Evolutionary conservation across 2,113 vertebrate species (phyloP), one percentile per base, ranked within the genome.

Genomic region (Tapirus terrestris): DNA sequence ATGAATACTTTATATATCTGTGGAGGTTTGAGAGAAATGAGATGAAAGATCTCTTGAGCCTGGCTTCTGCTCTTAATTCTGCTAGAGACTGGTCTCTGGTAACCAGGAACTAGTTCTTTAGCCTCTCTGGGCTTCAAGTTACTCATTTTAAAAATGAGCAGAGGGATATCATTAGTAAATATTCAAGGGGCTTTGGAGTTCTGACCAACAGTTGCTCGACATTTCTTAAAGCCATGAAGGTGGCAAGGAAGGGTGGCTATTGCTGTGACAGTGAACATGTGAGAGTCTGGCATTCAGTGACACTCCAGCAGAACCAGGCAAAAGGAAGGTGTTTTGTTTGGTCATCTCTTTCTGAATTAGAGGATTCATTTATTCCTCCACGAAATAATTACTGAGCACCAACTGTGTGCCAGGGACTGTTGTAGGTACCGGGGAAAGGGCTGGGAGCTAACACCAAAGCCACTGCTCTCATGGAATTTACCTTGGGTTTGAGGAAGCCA

Each of bases 1-100:
- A 96, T 45, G 39, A 70, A 96, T 96, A 96, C 73, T 95, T 96
- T 96, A 82, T 98, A 3, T 96, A 95, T 91, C 85, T 97, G 75
- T 61, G 63, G 75, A 95, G 29, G 63, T 95, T 89, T 84, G 73
- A 86, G 48, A 91, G 58, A 65, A 86, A 89, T 65, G 70, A 80
- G 79, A 92, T 86, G 95, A 97, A 97, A 96, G 75, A 93, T 87
- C 43, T 70, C 58, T 92, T 67, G 88, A 97, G 94, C 63, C 89
- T 94, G 92, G 75, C 63, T 76, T 98, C 97, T 96, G 68, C 43
- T 87, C 82, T 97, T 95, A 86, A 95, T 94, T 96, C 89, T 89
- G 27, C 73, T 70, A 8, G 29, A 89, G 89, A 61, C 48, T 60
- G 79, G 58, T 75, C 87, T 94, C 58, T 93, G 51, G 73, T 93